These are phyloP conservation scores for Ibycter americanus DNA, from an alignment of 2,797 vertebrate genomes.

Conservation along the genomic window DNA sequence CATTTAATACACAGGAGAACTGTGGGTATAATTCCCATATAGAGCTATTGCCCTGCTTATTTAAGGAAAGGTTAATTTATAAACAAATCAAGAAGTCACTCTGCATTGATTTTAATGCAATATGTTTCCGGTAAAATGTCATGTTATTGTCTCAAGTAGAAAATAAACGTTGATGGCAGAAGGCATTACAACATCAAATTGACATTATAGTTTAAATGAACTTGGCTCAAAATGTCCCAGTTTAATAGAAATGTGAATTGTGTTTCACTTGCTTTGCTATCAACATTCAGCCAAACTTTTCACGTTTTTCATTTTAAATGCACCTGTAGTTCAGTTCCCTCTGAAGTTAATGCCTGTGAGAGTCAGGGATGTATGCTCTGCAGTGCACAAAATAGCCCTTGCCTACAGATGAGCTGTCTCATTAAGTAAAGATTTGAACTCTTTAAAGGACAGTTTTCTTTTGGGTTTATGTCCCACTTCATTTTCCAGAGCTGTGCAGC, in stretches of 20 bases:
- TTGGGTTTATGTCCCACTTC: background rate
- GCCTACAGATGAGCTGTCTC: background rate
- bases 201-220: background rate
- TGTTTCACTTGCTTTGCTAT: background rate
- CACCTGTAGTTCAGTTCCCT: background rate
- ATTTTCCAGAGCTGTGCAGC: background rate
- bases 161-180: slow-evolving; percentile 22
- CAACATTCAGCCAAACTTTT: background rate
- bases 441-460: background rate
- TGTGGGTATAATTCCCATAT: slow-evolving; percentile 46
- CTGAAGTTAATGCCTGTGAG: background rate
- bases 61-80: slow-evolving; percentile 74
- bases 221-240: background rate
- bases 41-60: slow-evolving; percentile 58
- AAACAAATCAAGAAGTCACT: slow-evolving; percentile 61
- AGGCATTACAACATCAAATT: background rate
- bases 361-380: background rate
- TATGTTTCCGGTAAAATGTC: slow-evolving; percentile 51
- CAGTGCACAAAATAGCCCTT: background rate
- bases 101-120: slow-evolving; percentile 48
- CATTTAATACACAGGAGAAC: slow-evolving; percentile 70
- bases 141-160: background rate
- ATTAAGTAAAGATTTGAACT: background rate
- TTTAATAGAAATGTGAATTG: background rate
- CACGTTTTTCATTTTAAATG: background rate